Evolutionary conservation across 2,888 invertebrate genomes (phyloP).

Genomic region (Zonitis immaculata): DNA sequence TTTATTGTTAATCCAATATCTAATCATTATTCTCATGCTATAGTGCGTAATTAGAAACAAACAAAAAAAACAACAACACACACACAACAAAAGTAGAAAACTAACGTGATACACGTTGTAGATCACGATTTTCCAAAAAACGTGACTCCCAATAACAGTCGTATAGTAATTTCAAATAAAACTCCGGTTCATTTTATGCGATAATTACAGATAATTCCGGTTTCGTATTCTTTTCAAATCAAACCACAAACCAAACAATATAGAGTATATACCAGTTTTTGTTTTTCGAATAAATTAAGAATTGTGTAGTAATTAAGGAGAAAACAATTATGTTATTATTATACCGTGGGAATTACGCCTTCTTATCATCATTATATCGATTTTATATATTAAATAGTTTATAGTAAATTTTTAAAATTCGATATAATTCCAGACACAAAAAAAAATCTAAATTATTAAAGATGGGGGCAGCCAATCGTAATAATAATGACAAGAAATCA

Average conservation of each 20-base stretch:
- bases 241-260: neutral
- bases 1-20: too few relatives aligned
- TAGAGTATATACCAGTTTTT: neutral
- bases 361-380: too few relatives aligned
- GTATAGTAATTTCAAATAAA: slow-evolving; percentile 3
- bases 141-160: slow-evolving; percentile 4
- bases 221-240: neutral
- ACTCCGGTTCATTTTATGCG: neutral
- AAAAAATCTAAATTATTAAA: too few relatives aligned
- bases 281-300: neutral
- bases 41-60: neutral
- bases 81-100: neutral
- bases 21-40: neutral
- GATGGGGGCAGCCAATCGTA: slow-evolving; percentile 23
- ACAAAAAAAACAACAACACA: too few relatives aligned
- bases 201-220: neutral
- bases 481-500: slow-evolving; percentile 21
- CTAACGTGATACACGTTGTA: slow-evolving; percentile 2
- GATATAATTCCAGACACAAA: too few relatives aligned
- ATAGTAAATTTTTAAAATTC: too few relatives aligned
- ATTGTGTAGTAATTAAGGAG: neutral
- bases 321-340: too few relatives aligned
- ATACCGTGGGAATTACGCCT: too few relatives aligned
- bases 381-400: too few relatives aligned
- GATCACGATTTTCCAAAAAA: slow-evolving; percentile 5